Conservation (phyloP, 2,888 invertebrate genomes). For the Elysia crispata region DNA sequence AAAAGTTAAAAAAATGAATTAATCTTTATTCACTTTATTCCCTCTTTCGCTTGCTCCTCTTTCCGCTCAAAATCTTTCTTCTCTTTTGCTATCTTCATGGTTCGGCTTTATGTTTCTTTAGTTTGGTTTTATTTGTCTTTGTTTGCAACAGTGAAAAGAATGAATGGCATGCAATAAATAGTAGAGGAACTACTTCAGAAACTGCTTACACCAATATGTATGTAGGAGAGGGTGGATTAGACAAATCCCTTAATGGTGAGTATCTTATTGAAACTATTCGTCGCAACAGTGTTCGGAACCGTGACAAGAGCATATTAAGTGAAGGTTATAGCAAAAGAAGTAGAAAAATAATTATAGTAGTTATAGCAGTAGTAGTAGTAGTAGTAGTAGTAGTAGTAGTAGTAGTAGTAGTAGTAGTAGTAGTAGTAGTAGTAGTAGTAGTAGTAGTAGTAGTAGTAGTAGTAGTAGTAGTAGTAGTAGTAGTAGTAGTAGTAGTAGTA, state of each 20-base stretch:
- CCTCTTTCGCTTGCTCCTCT: neutral
- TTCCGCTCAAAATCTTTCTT: neutral
- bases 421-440: neutral
- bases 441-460: constrained; percentile 25
- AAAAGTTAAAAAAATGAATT: too few species aligned
- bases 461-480: constrained; percentile 43
- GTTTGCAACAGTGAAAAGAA: neutral
- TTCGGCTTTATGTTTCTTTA: too few species aligned
- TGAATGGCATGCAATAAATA: constrained; percentile 12
- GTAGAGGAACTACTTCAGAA: constrained; percentile 32
- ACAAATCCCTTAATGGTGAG: too few species aligned
- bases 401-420: too few species aligned
- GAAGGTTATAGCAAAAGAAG: neutral
- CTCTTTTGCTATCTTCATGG: neutral
- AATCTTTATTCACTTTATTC: too few species aligned
- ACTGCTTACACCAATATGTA: constrained; percentile 35
- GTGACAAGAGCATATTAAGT: too few species aligned
- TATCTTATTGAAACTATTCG: too few species aligned
- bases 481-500: constrained; percentile 40
- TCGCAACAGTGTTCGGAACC: too few species aligned
- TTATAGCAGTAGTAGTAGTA: too few species aligned
- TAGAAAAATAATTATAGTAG: too few species aligned
- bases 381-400: too few species aligned
- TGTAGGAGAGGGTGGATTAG: neutral
- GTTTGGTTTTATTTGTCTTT: too few species aligned